Evolutionary conservation across 2,888 invertebrate species (phyloP).

Genomic region (Octodonta nipae): DNA sequence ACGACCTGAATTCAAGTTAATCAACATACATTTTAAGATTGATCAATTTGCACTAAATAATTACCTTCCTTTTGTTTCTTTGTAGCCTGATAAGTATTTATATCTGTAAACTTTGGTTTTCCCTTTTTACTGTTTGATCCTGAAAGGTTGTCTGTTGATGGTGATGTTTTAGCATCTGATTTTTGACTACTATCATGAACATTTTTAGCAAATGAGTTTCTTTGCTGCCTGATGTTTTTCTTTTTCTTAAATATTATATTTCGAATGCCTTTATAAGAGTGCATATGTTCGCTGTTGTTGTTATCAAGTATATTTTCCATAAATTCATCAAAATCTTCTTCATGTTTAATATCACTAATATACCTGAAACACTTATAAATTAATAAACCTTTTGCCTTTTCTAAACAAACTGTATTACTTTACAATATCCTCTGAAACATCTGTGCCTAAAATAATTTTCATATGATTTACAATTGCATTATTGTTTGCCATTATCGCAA

Average conservation of each 20-base stretch:
- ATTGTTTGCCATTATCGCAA: constrained; percentile 12
- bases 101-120: constrained; percentile 25
- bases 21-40: neutral
- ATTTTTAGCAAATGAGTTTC: too few relatives aligned
- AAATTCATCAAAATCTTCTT: constrained; percentile 62
- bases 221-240: constrained; percentile 5
- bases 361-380: constrained; percentile 47
- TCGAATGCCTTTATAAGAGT: constrained; percentile 41
- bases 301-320: constrained; percentile 60
- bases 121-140: constrained; percentile 20
- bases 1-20: constrained; percentile 47
- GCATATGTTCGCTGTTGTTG: constrained; percentile 49
- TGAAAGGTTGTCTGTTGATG: too few relatives aligned
- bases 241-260: constrained; percentile 27
- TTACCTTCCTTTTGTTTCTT: constrained; percentile 23
- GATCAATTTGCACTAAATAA: neutral
- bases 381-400: too few relatives aligned
- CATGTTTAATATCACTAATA: constrained; percentile 56
- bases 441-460: constrained; percentile 51
- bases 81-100: constrained; percentile 21
- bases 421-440: constrained; percentile 53
- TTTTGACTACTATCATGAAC: too few relatives aligned
- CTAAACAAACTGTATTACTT: constrained; percentile 19
- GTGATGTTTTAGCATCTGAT: too few relatives aligned
- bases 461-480: constrained; percentile 50